Evolutionary conservation across 2,888 invertebrate genomes (phyloP).

Genomic region (Galeopsomyia nigrocyanea): DNA sequence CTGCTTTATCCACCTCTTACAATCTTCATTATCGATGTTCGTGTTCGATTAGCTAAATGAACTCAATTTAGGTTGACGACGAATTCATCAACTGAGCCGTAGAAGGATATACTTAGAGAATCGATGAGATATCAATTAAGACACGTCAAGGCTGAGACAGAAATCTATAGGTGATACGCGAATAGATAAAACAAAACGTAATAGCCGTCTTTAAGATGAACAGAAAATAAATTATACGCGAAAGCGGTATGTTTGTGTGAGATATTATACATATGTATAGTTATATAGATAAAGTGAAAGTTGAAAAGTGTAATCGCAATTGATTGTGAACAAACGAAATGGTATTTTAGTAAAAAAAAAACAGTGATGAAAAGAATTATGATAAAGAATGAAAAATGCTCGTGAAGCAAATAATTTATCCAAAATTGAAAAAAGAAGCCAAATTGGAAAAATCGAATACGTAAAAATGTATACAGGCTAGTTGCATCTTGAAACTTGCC

Average conservation of each 20-base stretch:
- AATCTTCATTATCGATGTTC: slow-evolving; percentile 30
- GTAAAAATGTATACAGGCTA: slow-evolving; percentile 34
- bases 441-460: slow-evolving; percentile 39
- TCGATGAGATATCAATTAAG: slow-evolving; percentile 34
- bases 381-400: slow-evolving; percentile 19
- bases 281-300: slow-evolving; percentile 37
- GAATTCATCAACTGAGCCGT: slow-evolving; percentile 16
- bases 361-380: background rate
- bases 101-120: slow-evolving; percentile 20
- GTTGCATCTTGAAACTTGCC: slow-evolving; percentile 10
- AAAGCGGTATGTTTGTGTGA: slow-evolving; percentile 43
- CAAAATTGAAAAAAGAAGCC: slow-evolving; percentile 15
- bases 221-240: slow-evolving; percentile 32
- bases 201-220: slow-evolving; percentile 19
- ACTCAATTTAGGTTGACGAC: slow-evolving; percentile 15
- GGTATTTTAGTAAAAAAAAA: slow-evolving; percentile 40
- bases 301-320: slow-evolving; percentile 38
- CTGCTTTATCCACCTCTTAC: background rate
- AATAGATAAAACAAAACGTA: background rate
- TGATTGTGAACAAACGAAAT: slow-evolving; percentile 22
- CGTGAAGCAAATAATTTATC: background rate
- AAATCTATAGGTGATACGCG: slow-evolving; percentile 23
- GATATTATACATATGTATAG: slow-evolving; percentile 48
- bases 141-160: slow-evolving; percentile 24
- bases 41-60: slow-evolving; percentile 34